Percentiles rank a stretch among this genome's conserved stretches.
Conservation (phyloP, 2,888 invertebrate species). For the Hypselothyrea guttata region DNA sequence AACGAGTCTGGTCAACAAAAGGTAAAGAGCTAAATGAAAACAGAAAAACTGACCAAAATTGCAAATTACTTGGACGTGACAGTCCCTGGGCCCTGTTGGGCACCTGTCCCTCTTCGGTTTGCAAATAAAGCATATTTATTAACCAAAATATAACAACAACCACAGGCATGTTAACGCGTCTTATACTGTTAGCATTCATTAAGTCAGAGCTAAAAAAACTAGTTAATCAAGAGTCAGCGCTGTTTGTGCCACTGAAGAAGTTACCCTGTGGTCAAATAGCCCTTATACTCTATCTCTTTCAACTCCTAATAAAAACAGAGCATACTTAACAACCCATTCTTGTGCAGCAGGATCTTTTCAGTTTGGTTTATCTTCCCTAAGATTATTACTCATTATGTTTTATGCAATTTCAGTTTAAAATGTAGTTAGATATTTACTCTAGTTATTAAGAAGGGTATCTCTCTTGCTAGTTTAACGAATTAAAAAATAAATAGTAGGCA, state of each 20-base stretch:
- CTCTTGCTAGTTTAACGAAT: no score
- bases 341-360: no score
- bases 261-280: slow-evolving; percentile 42
- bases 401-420: no score
- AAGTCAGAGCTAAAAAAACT: slow-evolving; percentile 19
- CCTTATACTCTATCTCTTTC: slow-evolving; percentile 8
- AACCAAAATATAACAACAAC: slow-evolving; percentile 2
- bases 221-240: background rate
- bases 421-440: no score
- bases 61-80: slow-evolving; percentile 34
- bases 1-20: slow-evolving; percentile 47
- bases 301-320: background rate
- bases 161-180: slow-evolving; percentile 6
- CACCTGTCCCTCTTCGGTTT: slow-evolving; percentile 10
- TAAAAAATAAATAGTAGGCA: no score
- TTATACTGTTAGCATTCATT: slow-evolving; percentile 34
- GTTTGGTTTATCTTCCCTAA: no score
- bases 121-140: slow-evolving; percentile 36
- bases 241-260: slow-evolving; percentile 58
- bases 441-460: no score
- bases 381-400: no score
- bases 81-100: slow-evolving; percentile 28
- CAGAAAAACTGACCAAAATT: slow-evolving; percentile 32
- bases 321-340: no score
- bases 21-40: slow-evolving; percentile 28